A percentile compares a stretch with the other conserved stretches of the same genome.
Conservation (phyloP, 2,888 invertebrate genomes). For the Hydroisotoma schaefferi region DNA sequence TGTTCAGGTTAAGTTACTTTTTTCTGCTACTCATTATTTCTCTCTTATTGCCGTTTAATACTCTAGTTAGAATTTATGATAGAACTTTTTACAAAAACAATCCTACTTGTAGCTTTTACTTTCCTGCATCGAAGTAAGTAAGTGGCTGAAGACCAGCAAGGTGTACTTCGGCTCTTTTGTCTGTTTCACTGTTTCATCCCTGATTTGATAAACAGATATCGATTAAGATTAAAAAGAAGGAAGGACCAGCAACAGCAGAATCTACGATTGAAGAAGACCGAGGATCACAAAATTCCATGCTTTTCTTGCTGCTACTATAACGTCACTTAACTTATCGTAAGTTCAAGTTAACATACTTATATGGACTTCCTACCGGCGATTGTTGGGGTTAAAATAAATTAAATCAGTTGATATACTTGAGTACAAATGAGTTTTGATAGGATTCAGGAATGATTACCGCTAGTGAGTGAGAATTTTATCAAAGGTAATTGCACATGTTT, state of each 20-base stretch:
- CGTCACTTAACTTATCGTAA: background rate
- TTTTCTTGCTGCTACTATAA: background rate
- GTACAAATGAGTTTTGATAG: conserved; percentile 35
- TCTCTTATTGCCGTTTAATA: background rate
- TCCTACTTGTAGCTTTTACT: conserved; percentile 5
- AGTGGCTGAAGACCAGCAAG: too few relatives aligned
- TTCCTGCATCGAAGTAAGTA: background rate
- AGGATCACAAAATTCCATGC: too few relatives aligned
- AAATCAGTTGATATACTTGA: conserved; percentile 16
- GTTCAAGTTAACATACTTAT: too few relatives aligned
- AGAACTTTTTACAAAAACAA: background rate
- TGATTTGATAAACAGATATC: conserved; percentile 16
- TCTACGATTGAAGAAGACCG: too few relatives aligned
- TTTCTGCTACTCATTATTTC: background rate
- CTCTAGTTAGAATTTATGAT: background rate
- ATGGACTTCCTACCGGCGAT: too few relatives aligned
- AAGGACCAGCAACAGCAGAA: too few relatives aligned
- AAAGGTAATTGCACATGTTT: conserved; percentile 46
- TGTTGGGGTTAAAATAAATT: too few relatives aligned
- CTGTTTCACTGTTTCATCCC: background rate
- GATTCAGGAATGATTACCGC: conserved; percentile 28
- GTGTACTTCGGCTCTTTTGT: conserved; percentile 14
- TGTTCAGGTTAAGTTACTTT: background rate
- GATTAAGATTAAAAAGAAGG: conserved; percentile 7
- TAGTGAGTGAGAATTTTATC: conserved; percentile 36